Evolutionary conservation across 2,797 vertebrate species (phyloP), one percentile per base, ranked within the genome.

Genomic region (Hippoglossus hippoglossus): DNA sequence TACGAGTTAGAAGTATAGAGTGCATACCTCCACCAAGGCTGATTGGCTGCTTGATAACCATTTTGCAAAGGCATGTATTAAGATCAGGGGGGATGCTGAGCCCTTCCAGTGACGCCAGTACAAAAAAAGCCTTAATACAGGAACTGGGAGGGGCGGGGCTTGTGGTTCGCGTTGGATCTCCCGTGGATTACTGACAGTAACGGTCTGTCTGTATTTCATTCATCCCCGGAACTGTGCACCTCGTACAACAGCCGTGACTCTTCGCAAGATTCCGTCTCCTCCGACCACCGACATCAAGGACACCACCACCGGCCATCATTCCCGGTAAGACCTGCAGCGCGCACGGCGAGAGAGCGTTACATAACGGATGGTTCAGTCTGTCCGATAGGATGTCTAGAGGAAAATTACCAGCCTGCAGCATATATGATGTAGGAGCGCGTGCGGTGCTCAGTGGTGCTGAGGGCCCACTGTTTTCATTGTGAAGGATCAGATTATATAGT

Each of bases 261-360:
- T 58, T 28, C 22, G 54, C 34, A 3, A 50, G 8, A 77, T 67
- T 73, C 81, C 12, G 72, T 75, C 76, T 67, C 76, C 75, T 73
- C 73, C 71, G 6, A 70, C 51, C 76, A 44, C 44, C 60, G 70
- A 60, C 77, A 28, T 46, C 76, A 65, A 81, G 78, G 81, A 85
- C 72, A 34, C 64, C 63, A 3, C 36, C 75, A 6, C 69, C 71
- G 70, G 70, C 31, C 83, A 79, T 55, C 89, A 78, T 52, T 78
- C 69, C 73, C 87, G 90, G 90, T 91, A 91, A 90, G 90, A 77
- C 44, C 75, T 71, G 84, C 67, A 55, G 57, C 41, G 61, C 53
- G 4, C 57, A 3, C 49, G 58, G 61, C 67, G 31, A 36, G 31
- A 41, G 54, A 28, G 53, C 71, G 39, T 70, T 74, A 73, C 54